Base-by-base conservation (phyloP, 2,888 invertebrate genomes). In the Plagodis pulveraria region DNA sequence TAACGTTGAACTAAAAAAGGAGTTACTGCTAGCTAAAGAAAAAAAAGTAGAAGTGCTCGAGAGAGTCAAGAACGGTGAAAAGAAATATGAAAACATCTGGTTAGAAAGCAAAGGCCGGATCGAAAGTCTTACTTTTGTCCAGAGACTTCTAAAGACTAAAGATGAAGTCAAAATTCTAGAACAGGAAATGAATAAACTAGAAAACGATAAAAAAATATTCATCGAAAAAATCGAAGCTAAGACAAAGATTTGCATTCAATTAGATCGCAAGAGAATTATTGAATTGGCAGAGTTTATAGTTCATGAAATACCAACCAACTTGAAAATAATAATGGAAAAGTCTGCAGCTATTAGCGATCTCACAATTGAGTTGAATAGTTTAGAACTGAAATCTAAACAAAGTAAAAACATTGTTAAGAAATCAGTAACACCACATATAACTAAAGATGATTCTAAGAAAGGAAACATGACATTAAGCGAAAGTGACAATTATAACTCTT, bases 1-100 rank as follows among this genome's bases (percentile, higher is more conserved):
- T 48, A 90, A 85, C 59, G 73, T 86, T 5, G 87, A 91, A 56
- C 71, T 86, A 5, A 81, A 76, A 69, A 89, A 84, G 63, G 84
- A 88, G 50, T 72, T 72, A 46, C 66, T 88, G 10, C 42, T 89
- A 41, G 70, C 80, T 9, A 82, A 84, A 74, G 81, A 83, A 54
- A 76, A 69, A 6, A 84, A 80, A 53, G 41, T 40, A 5, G 78
- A 83, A 56, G 71, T 83, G 10, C 60, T 61, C 11, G 80, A 84
- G 56, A 78, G 82, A 44, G 72, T 83, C 5, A 67, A 72, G 34
- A 69, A 63, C 6, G 83, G 83, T 8, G 81, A 81, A 67, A 82
- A 79, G 47, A 88, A 83, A 68, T 88, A 89, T 65, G 87, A 91
- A 68, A 69, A 78, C 1, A 55, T 86, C 11, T 90, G 91, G 91